Conservation (phyloP, 2,797 vertebrate species). For the Myripristis jacobus region DNA sequence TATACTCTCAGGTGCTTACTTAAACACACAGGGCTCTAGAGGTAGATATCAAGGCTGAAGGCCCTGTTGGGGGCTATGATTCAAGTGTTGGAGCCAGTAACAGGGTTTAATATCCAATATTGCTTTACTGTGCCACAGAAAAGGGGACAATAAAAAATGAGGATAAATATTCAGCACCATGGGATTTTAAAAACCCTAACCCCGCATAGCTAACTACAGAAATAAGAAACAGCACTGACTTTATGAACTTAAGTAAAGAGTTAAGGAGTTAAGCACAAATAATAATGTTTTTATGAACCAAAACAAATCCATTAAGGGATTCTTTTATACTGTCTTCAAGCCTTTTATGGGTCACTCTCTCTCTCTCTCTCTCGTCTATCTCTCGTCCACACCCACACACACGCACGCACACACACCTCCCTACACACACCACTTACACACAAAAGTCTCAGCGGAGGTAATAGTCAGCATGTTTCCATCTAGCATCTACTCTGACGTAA, state of each 20-base stretch:
- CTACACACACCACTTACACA: conserved; percentile 8
- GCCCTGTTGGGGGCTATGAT: neutral
- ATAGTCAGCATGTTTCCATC: conserved; percentile 50
- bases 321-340: neutral
- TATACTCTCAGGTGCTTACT: conserved; percentile 32
- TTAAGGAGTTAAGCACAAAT: neutral
- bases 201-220: neutral
- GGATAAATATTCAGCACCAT: conserved; percentile 30
- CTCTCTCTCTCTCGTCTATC: too few species aligned
- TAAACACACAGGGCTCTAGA: conserved; percentile 28
- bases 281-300: neutral
- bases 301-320: neutral
- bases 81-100: neutral
- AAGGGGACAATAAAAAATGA: conserved; percentile 29
- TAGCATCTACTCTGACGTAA: conserved; percentile 45
- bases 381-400: neutral
- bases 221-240: neutral
- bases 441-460: conserved; percentile 14
- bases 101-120: neutral
- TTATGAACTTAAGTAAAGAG: neutral
- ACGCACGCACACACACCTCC: conserved; percentile 9
- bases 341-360: neutral
- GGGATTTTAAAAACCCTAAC: neutral
- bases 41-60: conserved; percentile 14
- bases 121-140: conserved; percentile 9